Evolutionary conservation across 2,113 vertebrate species (phyloP), one percentile per base, ranked within the genome.

Genomic region (Catharus minimus): DNA sequence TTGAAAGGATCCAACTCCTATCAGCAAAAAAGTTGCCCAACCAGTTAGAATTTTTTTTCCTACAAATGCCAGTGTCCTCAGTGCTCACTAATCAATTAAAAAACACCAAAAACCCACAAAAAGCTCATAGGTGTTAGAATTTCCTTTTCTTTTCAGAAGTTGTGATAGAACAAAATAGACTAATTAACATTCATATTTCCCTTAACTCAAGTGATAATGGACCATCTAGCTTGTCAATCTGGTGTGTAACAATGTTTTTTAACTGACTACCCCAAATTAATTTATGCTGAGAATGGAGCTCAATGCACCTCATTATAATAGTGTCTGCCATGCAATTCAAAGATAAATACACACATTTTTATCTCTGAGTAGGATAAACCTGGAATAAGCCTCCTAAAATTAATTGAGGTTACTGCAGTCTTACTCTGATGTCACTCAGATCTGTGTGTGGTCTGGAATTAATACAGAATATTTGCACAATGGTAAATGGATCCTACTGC

Each of bases 341-440:
- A 82, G 71, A 77, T 65, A 94, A 90, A 85, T 66, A 84, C 32
- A 33, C 64, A 32, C 27, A 36, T 62, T 90, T 89, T 91, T 82
- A 80, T 77, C 55, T 92, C 87, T 5, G 11, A 87, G 50, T 57
- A 58, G 78, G 62, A 67, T 91, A 89, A 89, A 82, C 44, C 41
- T 61, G 64, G 47, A 88, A 82, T 80, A 91, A 85, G 43, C 78
- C 74, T 73, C 56, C 67, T 60, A 62, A 94, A 95, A 89, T 88
- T 94, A 95, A 95, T 77, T 88, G 50, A 30, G 64, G 75, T 91
- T 88, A 79, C 36, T 86, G 72, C 68, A 90, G 73, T 14, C 53
- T 71, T 78, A 71, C 21, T 74, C 56, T 47, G 44, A 88, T 88
- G 65, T 65, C 75, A 82, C 39, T 84, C 87, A 82, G 57, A 85